Evolutionary conservation across 2,888 invertebrate genomes (phyloP), one percentile per base, ranked within the genome.

Genomic region (Chrysolina americana): DNA sequence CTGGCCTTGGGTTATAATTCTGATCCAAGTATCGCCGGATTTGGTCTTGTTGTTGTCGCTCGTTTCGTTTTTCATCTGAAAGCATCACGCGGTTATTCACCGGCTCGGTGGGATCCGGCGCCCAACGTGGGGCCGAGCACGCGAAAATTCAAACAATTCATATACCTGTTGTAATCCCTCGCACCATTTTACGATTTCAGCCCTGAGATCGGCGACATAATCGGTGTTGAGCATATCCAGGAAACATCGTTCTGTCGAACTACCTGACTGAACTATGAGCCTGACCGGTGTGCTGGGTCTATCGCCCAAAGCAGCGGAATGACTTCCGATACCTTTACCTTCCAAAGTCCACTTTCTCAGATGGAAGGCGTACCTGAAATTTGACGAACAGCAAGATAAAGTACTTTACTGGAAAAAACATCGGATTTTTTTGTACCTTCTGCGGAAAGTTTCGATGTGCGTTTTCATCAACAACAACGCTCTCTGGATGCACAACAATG

Each of bases 171-270:
- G 83, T 17, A 90, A 78, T 75, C 90, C 90, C 87, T 97, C 96
- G 95, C 97, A 97, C 97, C 97, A 98, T 80, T 95, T 94, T n/a
- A 96, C 95, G 71, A 98, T 96, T 90, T 98, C 98, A 0, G 98
- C 98, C 77, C 98, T 90, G 69, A 98, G 89, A 87, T 98, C 98
- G 4, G 97, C 97, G 36, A 98, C 94, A 78, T 95, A 93, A 89
- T 98, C 97, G n/a, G 94, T 92, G 56, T 93, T 94, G 79, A 94
- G 91, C 88, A 98, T 91, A 80, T 95, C 93, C 15, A 98, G 89
- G 21, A 93, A 91, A 21, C 95, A 95, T 85, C 97, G 94, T 77
- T 97, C 96, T 0, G 95, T 93, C 50, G 96, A 92, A 19, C 96
- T 96, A 2, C 96, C 97, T 36, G 96, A 96, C 87, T 97, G 97